phyloP scores from a whole-genome alignment of 2,888 invertebrate genomes.

The Malacosoma neustria region DNA sequence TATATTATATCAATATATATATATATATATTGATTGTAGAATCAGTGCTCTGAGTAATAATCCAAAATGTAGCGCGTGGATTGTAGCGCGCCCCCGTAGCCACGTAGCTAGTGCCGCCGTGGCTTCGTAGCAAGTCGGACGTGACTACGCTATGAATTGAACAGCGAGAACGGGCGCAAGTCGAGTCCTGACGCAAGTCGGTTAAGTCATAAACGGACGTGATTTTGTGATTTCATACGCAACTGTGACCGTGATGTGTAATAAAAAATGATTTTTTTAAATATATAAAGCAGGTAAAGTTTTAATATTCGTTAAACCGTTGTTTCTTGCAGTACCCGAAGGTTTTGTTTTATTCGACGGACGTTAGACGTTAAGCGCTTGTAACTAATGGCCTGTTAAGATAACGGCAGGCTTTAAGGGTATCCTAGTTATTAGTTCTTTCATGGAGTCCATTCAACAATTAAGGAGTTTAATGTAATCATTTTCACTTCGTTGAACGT shows the following conservation, averaged over 20 bases:
- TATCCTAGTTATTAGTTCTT: slow-evolving; percentile 26
- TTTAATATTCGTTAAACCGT: slow-evolving; percentile 32
- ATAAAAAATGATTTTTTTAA: slow-evolving; percentile 16
- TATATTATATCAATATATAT: too few relatives aligned
- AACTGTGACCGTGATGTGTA: slow-evolving; percentile 43
- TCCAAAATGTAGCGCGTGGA: slow-evolving; percentile 50
- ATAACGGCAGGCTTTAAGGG: slow-evolving; percentile 39
- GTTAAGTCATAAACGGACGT: not conserved
- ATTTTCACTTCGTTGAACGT: not conserved
- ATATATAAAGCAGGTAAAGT: slow-evolving; percentile 35
- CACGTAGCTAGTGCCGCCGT: slow-evolving; percentile 61
- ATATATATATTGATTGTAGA: slow-evolving; percentile 58
- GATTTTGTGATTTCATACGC: slow-evolving; percentile 2
- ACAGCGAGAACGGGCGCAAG: slow-evolving; percentile 14
- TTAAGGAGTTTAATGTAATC: not conserved
- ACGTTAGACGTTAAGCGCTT: slow-evolving; percentile 40
- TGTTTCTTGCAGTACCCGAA: slow-evolving; percentile 25
- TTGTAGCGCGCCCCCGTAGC: slow-evolving; percentile 53
- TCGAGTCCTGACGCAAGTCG: slow-evolving; percentile 4
- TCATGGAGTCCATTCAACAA: slow-evolving; percentile 15
- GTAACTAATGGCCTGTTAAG: slow-evolving; percentile 57
- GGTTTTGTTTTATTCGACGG: slow-evolving; percentile 40
- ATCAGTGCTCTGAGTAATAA: slow-evolving; percentile 61
- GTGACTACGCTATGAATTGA: slow-evolving; percentile 23
- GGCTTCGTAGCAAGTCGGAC: slow-evolving; percentile 52